Base-by-base conservation (phyloP, 2,888 invertebrate genomes). In the Rotaria sp. region DNA sequence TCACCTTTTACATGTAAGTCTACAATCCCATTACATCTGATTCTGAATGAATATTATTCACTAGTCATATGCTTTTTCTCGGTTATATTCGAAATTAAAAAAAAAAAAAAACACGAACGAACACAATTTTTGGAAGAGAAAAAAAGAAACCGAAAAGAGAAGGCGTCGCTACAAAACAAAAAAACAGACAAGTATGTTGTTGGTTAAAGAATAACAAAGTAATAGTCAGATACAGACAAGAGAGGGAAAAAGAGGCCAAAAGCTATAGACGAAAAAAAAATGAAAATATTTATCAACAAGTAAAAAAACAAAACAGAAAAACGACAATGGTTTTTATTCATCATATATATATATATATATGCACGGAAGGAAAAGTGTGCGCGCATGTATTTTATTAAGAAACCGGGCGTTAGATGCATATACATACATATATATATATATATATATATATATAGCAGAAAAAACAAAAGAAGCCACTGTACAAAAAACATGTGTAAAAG, bases 131-230 rank as follows among this genome's bases (percentile, higher is more conserved):
- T 67, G 67, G 35, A 67, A 67, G 67, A 67, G 21, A 21, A 67
- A 59, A n/a, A 30, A 11, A 59, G 21, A 67, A 35, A 67, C 7
- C 15, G 30, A 67, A 18, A 35, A 67, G 26, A 67, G 67, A 35
- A 67, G 67, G 67, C 35, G 35, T 67, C 67, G 67, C 67, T 67
- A 67, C 67, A 67, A 67, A 67, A 52, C 52, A 52, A 24, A 52
- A 52, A 52, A 50, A 59, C 59, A 59, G 59, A 30, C 59, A 59
- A 30, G 15, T 67, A 67, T 67, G 67, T 67, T 67, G 67, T 67
- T 67, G 35, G 30, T 67, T 67, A 67, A 67, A 67, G 67, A 67
- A 35, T 67, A 67, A 67, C 67, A 67, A 35, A 38, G 67, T 21
- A 67, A 67, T 67, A 67, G 35, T 67, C 18, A 67, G 35, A 67